Evolutionary conservation across 2,797 vertebrate genomes (phyloP).

Genomic region (Thalassophryne amazonica): DNA sequence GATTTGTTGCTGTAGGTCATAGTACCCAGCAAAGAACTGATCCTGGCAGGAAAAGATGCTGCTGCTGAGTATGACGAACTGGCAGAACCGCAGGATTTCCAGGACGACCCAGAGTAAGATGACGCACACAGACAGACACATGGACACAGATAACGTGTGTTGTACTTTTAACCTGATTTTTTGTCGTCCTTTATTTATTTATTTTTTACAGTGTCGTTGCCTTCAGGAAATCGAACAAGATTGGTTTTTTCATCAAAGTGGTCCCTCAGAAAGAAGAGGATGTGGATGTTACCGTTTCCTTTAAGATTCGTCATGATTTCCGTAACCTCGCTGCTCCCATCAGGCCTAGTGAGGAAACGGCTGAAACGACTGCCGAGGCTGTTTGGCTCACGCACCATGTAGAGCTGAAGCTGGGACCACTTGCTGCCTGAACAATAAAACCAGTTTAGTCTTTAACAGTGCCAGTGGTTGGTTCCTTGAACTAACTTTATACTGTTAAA

Average conservation of each 20-base stretch:
- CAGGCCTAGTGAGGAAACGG: conserved; percentile 84
- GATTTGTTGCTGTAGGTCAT: conserved; percentile 75
- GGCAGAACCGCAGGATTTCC: conserved; percentile 97
- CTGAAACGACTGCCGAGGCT: conserved; percentile 79
- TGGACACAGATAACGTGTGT: background rate
- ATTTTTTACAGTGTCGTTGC: conserved; percentile 91
- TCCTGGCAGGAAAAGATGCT: conserved; percentile 95
- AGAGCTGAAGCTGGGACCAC: conserved; percentile 91
- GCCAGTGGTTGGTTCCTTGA: conserved; percentile 14
- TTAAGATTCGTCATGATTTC: conserved; percentile 97
- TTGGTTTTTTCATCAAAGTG: conserved; percentile 98
- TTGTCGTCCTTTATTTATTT: too few species aligned
- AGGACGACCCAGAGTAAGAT: conserved; percentile 96
- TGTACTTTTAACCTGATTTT: conserved; percentile 5
- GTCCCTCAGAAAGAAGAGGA: conserved; percentile 89
- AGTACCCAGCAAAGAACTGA: conserved; percentile 89
- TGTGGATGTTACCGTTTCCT: conserved; percentile 86
- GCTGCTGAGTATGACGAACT: conserved; percentile 97
- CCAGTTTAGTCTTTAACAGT: conserved; percentile 4
- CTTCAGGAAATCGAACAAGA: conserved; percentile 98
- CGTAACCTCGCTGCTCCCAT: conserved; percentile 91
- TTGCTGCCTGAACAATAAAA: conserved; percentile 79
- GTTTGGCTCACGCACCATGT: conserved; percentile 96
- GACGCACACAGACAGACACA: background rate
- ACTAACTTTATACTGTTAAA: conserved; percentile 6